Evolutionary conservation across 92 coral and sea anemone genomes (phyloP), one percentile per base, ranked within the genome.

Genomic region (Montipora capitata): DNA sequence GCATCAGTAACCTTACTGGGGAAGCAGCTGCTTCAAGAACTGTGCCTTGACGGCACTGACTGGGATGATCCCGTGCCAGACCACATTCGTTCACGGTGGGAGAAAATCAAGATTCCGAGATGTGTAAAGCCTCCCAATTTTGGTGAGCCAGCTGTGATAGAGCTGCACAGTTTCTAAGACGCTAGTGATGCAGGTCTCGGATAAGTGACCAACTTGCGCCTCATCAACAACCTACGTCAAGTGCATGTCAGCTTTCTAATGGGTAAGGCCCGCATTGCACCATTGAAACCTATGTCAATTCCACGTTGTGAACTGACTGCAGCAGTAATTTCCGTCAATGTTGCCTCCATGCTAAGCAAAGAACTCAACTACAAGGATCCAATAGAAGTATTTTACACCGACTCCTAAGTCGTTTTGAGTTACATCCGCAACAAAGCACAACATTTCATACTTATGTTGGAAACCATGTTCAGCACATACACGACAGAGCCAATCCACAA

Each of bases 381-480:
- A 35, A 10, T 63, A 4, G 68, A 63, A 4, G 68, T 63, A 58
- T 58, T 43, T 9, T 78, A 78, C 62, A 78, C 83, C 3, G 81
- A 71, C 57, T 62, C 67, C 64, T 88, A 27, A 3, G 62, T 68
- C 10, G 64, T 72, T 52, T 18, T 68, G 40, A 49, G 58, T 54
- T 61, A 88, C 72, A 82, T 70, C 2, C 40, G 76, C 45, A 48
- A 48, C 52, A 61, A 78, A 63, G 73, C 62, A 18, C 64, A 7
- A 35, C 83, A 61, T 57, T 79, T 49, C 76, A 69, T 9, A 78
- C 12, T 2, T 63, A 78, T 3, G 89, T 93, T 11, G 96, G 91
- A 57, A 89, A 92, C 45, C 88, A 90, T 35, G 84, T 93, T 7
- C 96, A 90, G 45, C 88, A 90, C 86, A 86, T 90, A 43, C 87